Conservation (phyloP, 1,140 invertebrate species). For the Tribolium madens region DNA sequence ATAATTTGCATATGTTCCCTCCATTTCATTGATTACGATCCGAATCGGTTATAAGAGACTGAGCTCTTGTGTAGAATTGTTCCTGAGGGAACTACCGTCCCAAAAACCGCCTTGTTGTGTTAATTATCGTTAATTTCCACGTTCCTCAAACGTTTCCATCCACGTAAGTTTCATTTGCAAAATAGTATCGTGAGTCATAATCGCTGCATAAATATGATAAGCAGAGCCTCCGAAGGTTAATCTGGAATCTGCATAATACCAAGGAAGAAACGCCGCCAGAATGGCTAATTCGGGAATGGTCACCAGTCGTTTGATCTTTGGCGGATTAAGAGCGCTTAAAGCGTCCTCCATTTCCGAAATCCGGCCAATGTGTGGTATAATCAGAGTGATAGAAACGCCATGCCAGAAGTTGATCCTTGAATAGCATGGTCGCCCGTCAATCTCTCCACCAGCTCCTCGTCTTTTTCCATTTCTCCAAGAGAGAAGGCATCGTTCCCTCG, state of each 20-base stretch:
- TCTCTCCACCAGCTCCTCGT: slow-evolving; percentile 41
- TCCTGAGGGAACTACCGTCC: too few relatives aligned
- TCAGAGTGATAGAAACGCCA: slow-evolving; percentile 20
- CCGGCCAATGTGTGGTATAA: background rate
- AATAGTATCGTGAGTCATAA: slow-evolving; percentile 3
- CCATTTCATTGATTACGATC: too few relatives aligned
- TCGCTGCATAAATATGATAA: slow-evolving; percentile 11
- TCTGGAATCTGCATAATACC: slow-evolving; percentile 6
- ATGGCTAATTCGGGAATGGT: background rate
- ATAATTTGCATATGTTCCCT: too few relatives aligned
- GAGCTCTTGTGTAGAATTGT: too few relatives aligned
- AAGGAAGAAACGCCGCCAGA: background rate
- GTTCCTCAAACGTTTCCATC: too few relatives aligned
- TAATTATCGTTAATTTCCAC: slow-evolving; percentile 7
- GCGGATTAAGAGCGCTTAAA: background rate
- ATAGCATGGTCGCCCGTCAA: slow-evolving; percentile 53
- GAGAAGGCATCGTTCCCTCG: background rate
- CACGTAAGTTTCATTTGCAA: too few relatives aligned
- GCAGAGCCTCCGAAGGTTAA: background rate
- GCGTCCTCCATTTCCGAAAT: background rate
- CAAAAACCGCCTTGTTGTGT: background rate
- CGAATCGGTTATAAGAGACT: too few relatives aligned
- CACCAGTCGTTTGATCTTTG: too few relatives aligned
- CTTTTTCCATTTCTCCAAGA: slow-evolving; percentile 35
- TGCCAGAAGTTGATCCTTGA: slow-evolving; percentile 45